Evolutionary conservation across 2,797 vertebrate genomes (phyloP).

Genomic region (Cryptoprocta ferox): DNA sequence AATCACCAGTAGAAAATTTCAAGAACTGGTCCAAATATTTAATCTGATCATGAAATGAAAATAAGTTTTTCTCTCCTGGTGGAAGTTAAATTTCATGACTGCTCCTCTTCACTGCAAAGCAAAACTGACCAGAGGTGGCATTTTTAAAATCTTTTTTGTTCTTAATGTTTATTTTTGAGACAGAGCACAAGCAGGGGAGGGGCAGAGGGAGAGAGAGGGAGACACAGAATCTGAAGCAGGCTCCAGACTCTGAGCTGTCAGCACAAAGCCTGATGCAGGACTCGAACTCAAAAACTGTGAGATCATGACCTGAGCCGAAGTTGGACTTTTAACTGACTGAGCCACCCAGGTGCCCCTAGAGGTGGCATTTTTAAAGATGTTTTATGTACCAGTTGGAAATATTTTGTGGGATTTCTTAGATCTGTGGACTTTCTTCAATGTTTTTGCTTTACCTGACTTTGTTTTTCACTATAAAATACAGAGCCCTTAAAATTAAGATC

Average conservation of each 20-base stretch:
- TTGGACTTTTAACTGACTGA: no score
- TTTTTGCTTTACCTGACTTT: background rate
- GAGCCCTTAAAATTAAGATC: background rate
- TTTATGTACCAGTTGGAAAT: slow-evolving; percentile 53
- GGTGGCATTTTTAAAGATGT: background rate
- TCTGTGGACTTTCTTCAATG: background rate
- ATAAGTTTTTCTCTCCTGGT: background rate
- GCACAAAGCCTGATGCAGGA: no score
- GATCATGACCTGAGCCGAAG: no score
- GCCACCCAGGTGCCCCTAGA: background rate
- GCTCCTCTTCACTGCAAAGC: background rate
- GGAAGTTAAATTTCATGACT: background rate
- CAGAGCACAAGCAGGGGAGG: no score
- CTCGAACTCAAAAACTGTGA: no score
- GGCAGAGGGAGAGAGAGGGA: no score
- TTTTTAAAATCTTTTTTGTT: no score
- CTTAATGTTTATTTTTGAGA: no score
- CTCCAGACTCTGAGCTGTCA: no score
- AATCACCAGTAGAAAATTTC: background rate
- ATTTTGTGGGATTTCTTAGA: background rate
- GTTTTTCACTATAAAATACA: background rate
- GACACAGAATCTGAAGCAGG: no score
- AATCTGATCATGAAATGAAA: slow-evolving; percentile 39
- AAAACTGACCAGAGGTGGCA: background rate
- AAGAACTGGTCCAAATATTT: background rate